These are phyloP conservation scores for Pitta sordida DNA, from an alignment of 2,113 vertebrate species.

Conservation along the genomic window DNA sequence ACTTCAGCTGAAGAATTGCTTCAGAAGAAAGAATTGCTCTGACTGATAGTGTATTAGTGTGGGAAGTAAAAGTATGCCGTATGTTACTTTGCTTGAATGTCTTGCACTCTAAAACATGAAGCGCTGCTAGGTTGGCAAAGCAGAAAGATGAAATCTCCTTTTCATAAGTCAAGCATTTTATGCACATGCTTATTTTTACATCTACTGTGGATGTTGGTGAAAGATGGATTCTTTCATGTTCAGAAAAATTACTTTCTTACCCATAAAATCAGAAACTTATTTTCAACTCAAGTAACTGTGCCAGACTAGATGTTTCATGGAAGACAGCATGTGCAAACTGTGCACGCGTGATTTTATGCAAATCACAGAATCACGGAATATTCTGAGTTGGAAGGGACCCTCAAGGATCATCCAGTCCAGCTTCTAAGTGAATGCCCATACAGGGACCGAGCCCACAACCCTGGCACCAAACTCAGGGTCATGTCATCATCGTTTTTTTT, in stretches of 20 bases:
- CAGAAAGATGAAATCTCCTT: not conserved
- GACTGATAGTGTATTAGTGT: not conserved
- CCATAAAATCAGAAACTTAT: not conserved
- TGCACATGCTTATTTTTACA: not conserved
- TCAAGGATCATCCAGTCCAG: too few relatives aligned
- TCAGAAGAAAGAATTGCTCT: not conserved
- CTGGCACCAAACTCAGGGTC: too few relatives aligned
- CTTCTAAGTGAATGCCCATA: too few relatives aligned
- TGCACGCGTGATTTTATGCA: too few relatives aligned
- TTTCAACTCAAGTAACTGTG: not conserved
- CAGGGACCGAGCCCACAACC: too few relatives aligned
- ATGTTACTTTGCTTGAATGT: not conserved
- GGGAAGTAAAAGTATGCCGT: not conserved
- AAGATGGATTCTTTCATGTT: not conserved
- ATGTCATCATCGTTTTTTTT: too few relatives aligned
- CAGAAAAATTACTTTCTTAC: not conserved
- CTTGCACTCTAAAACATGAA: not conserved
- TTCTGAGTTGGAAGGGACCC: too few relatives aligned
- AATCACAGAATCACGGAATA: too few relatives aligned
- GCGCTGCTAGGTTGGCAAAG: not conserved
- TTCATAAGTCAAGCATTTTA: not conserved
- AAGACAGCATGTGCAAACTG: not conserved
- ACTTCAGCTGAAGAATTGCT: not conserved
- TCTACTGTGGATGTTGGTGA: not conserved
- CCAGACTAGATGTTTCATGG: not conserved